Percentiles rank a stretch among this genome's conserved stretches.
Conservation (phyloP, 92 coral and sea anemone species). For the Parazoanthus darwini region DNA sequence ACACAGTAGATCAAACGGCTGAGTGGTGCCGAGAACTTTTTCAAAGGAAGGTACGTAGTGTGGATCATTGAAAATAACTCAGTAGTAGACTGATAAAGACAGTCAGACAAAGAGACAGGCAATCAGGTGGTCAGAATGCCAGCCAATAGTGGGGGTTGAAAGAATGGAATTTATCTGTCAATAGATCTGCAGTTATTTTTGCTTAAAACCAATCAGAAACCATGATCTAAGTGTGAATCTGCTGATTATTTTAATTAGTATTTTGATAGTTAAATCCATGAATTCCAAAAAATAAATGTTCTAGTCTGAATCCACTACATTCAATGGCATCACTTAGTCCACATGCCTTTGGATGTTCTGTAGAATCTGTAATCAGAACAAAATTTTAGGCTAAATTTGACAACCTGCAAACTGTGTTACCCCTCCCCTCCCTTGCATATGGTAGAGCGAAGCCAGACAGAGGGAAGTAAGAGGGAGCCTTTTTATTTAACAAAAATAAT, state of each 20-base stretch:
- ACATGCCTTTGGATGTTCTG: too few relatives aligned
- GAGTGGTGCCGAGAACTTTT: slow-evolving; percentile 79
- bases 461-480: too few relatives aligned
- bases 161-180: background rate
- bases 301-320: too few relatives aligned
- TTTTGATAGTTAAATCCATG: background rate
- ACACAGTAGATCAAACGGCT: slow-evolving; percentile 73
- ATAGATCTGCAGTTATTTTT: background rate
- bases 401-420: too few relatives aligned
- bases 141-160: background rate
- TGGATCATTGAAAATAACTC: background rate
- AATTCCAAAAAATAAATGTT: background rate
- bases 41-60: slow-evolving; percentile 70
- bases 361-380: too few relatives aligned
- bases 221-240: too few relatives aligned
- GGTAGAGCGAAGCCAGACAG: too few relatives aligned
- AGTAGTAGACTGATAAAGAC: background rate
- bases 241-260: background rate
- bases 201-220: too few relatives aligned
- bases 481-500: too few relatives aligned
- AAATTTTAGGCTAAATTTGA: too few relatives aligned
- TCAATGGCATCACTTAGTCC: background rate
- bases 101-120: background rate
- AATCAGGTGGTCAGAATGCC: background rate
- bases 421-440: too few relatives aligned